Evolutionary conservation across 2,797 vertebrate genomes (phyloP).

Genomic region (Vespertilio murinus): DNA sequence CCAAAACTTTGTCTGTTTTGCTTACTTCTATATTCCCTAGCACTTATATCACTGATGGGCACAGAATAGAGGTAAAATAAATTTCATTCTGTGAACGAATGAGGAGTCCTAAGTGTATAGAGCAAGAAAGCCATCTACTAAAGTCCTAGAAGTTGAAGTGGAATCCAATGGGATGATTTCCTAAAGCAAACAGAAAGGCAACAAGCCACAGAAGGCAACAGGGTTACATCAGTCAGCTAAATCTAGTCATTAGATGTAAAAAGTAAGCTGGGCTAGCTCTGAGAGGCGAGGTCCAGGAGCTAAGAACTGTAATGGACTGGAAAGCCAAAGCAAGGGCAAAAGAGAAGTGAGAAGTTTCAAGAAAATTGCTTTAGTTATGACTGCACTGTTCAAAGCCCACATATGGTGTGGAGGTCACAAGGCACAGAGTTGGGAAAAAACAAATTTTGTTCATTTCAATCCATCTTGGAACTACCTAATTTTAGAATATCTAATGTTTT

Average conservation of each 20-base stretch:
- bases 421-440: neutral
- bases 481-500: conserved; percentile 12
- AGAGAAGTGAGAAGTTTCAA: neutral
- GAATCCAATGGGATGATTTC: neutral
- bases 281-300: neutral
- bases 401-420: neutral
- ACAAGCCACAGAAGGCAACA: neutral
- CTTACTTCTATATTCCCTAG: neutral
- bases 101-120: neutral
- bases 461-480: neutral
- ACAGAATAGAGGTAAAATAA: neutral
- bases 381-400: neutral
- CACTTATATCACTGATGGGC: neutral
- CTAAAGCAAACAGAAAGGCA: neutral
- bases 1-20: neutral
- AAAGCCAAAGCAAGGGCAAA: neutral
- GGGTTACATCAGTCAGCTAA: neutral
- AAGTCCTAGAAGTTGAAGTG: neutral
- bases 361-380: neutral
- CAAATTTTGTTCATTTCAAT: neutral
- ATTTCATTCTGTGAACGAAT: neutral
- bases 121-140: neutral
- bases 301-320: neutral
- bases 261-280: neutral
- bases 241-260: neutral